These are phyloP conservation scores for Gymnoscopelus microlampas DNA, from an alignment of 2,797 vertebrate genomes.

Conservation along the genomic window DNA sequence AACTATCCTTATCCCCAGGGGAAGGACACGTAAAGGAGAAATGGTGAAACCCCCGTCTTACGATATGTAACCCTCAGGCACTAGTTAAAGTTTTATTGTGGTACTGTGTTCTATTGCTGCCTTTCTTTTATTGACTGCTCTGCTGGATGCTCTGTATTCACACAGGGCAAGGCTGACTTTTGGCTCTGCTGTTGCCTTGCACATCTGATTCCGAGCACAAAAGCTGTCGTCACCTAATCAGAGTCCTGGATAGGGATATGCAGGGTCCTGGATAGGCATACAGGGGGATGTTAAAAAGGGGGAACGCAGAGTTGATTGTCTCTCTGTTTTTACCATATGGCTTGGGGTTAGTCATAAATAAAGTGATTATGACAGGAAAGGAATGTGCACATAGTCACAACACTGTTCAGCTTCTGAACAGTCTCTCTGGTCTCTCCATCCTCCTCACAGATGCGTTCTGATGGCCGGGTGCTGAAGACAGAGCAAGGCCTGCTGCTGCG, in stretches of 20 bases:
- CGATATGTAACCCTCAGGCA: slow-evolving; percentile 53
- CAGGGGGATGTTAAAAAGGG: not conserved
- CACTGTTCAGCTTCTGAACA: slow-evolving; percentile 10
- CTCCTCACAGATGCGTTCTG: slow-evolving; percentile 79
- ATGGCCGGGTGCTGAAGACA: slow-evolving; percentile 90
- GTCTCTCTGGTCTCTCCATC: slow-evolving; percentile 16
- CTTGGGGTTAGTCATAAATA: not conserved
- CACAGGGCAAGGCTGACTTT: slow-evolving; percentile 23
- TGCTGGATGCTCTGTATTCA: slow-evolving; percentile 55
- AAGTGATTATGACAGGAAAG: not conserved
- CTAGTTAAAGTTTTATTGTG: slow-evolving; percentile 68
- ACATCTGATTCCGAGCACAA: slow-evolving; percentile 34
- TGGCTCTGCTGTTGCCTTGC: slow-evolving; percentile 25
- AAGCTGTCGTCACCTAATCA: slow-evolving; percentile 42
- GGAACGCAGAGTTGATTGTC: not conserved
- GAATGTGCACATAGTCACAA: not conserved
- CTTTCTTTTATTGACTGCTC: slow-evolving; percentile 60
- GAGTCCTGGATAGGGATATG: slow-evolving; percentile 5
- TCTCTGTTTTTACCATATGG: not conserved
- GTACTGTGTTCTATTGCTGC: slow-evolving; percentile 47
- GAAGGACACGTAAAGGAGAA: slow-evolving; percentile 51
- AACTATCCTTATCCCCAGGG: slow-evolving; percentile 37
- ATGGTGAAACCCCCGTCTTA: slow-evolving; percentile 46
- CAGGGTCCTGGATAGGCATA: slow-evolving; percentile 1
- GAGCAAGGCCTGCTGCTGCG: slow-evolving; percentile 93